Percentiles rank a stretch among this genome's conserved stretches.
phyloP scores from a whole-genome alignment of 2,113 vertebrate species.

The Orthochromis malagaraziensis region DNA sequence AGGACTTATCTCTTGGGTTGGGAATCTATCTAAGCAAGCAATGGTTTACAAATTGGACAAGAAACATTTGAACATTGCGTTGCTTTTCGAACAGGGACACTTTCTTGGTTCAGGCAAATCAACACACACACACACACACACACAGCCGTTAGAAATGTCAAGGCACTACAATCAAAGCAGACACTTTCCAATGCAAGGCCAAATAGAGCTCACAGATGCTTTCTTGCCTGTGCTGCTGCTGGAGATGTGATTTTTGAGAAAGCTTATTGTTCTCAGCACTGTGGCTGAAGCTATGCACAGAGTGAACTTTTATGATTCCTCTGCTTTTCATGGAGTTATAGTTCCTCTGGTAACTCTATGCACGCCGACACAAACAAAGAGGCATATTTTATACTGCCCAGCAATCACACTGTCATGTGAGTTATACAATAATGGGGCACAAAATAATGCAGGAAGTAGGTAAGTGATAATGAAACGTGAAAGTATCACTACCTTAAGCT shows the following conservation, averaged over 20 bases:
- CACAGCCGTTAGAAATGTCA: constrained; percentile 1
- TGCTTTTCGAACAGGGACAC: neutral
- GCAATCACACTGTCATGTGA: neutral
- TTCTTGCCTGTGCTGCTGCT: neutral
- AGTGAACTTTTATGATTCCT: constrained; percentile 5
- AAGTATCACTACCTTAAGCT: neutral
- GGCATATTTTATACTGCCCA: neutral
- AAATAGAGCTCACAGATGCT: neutral
- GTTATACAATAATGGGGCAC: neutral
- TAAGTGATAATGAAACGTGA: neutral
- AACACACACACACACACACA: neutral
- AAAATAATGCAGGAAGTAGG: neutral
- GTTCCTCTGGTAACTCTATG: neutral
- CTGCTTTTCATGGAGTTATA: neutral
- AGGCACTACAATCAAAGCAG: neutral
- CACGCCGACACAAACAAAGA: neutral
- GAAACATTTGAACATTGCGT: constrained; percentile 2
- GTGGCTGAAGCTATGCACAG: neutral
- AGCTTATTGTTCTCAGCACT: neutral
- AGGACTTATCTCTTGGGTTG: neutral
- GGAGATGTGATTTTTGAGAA: neutral
- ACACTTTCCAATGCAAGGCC: neutral
- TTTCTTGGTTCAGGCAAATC: neutral
- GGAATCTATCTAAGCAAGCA: neutral
- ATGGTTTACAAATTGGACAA: neutral